phyloP scores from a whole-genome alignment of 30 jellyfish, hydroid and myxozoan genomes.

The Rhopilema esculentum region DNA sequence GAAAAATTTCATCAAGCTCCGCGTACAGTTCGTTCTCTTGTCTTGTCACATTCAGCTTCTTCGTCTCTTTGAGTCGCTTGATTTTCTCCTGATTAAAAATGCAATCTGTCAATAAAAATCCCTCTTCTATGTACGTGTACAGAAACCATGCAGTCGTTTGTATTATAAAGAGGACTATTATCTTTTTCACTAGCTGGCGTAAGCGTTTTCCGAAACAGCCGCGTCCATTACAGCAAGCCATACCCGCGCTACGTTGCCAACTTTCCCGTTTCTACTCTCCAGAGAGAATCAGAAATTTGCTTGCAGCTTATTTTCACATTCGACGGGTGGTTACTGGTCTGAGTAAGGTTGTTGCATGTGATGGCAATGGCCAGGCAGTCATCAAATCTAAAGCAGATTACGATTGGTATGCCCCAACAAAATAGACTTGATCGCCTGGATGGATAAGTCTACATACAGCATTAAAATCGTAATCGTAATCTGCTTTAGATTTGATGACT shows the following conservation, averaged over 20 bases:
- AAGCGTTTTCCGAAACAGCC: conserved; percentile 23
- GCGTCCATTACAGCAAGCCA: background rate
- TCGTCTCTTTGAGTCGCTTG: conserved; percentile 11
- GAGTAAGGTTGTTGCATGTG: background rate
- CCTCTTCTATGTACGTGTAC: conserved; percentile 66
- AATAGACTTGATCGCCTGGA: no score
- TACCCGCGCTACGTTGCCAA: background rate
- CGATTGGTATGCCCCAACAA: background rate
- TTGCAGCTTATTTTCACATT: no score
- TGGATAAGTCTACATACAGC: no score
- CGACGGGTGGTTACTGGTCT: background rate
- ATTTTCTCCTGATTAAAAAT: conserved; percentile 34
- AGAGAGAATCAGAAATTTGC: no score
- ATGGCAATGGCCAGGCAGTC: background rate
- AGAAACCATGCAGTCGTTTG: conserved; percentile 50
- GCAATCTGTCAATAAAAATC: conserved; percentile 56
- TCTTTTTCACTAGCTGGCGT: conserved; percentile 17
- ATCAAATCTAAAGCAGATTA: background rate
- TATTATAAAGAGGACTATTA: background rate
- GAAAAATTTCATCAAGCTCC: conserved; percentile 7
- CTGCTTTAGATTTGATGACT: background rate
- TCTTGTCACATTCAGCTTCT: background rate
- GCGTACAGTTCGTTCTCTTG: background rate
- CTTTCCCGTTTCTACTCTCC: background rate
- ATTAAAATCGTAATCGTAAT: background rate